A percentile compares a stretch with the other conserved stretches of the same genome.
Conservation (phyloP, 2,113 vertebrate species). For the Protomyctophum bolini region DNA sequence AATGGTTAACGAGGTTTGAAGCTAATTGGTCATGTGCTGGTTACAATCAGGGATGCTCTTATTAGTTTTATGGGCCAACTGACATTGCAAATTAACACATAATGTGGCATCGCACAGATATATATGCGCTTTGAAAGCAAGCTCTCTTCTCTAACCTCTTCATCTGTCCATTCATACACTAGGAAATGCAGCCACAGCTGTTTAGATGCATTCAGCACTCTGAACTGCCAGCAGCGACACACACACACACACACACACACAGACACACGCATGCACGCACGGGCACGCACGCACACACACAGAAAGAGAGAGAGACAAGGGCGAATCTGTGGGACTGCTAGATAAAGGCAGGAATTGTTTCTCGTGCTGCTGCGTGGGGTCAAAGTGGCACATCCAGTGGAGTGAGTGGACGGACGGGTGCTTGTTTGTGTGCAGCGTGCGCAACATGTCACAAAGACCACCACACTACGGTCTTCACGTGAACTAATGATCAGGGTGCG, state of each 20-base stretch:
- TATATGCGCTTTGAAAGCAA: not conserved
- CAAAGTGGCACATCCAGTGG: slow-evolving; percentile 8
- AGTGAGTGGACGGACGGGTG: not conserved
- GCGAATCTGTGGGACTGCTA: slow-evolving; percentile 30
- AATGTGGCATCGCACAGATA: not conserved
- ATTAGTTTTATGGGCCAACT: not conserved
- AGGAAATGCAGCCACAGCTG: slow-evolving; percentile 30
- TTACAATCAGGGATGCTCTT: not conserved
- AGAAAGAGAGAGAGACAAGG: slow-evolving; percentile 15
- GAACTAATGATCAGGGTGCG: slow-evolving; percentile 52
- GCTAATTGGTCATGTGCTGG: not conserved
- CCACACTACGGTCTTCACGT: not conserved
- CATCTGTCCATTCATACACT: slow-evolving; percentile 12
- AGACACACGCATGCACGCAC: not conserved
- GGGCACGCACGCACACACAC: not conserved
- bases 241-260: not conserved
- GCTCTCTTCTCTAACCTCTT: not conserved
- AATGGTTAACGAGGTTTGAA: no score
- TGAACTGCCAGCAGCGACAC: slow-evolving; percentile 13
- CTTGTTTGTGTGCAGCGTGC: not conserved
- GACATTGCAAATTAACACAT: not conserved
- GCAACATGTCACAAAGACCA: not conserved
- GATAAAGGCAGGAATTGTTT: slow-evolving; percentile 34
- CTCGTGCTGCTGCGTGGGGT: not conserved
- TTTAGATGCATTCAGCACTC: slow-evolving; percentile 29